Percentiles rank a stretch among this genome's conserved stretches.
Conservation (phyloP, 2,888 invertebrate genomes). For the Onthophagus sagittarius region DNA sequence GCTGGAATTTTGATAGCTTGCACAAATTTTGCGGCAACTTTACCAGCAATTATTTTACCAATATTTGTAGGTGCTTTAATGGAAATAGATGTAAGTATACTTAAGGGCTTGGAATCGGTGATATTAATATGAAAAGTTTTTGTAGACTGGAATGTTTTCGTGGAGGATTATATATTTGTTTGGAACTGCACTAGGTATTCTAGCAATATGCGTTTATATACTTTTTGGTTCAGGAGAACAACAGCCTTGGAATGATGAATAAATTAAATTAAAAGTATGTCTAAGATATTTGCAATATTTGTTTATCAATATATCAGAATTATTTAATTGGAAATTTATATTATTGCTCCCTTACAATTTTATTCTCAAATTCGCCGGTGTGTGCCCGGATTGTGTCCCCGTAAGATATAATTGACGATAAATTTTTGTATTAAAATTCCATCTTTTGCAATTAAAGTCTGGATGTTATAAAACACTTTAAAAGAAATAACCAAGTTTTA, state of each 20-base stretch:
- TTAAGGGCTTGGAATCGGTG: background rate
- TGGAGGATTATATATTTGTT: conserved; percentile 80
- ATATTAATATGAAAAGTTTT: conserved; percentile 24
- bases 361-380: too few species aligned
- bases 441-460: too few species aligned
- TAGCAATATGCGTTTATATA: conserved; percentile 63
- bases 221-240: conserved; percentile 66
- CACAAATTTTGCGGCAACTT: conserved; percentile 74
- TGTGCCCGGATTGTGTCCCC: too few species aligned
- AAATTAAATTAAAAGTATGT: background rate
- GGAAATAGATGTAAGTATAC: conserved; percentile 59
- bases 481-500: too few species aligned
- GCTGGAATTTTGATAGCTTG: conserved; percentile 77
- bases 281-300: background rate
- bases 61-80: conserved; percentile 71
- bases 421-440: too few species aligned
- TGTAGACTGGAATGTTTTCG: conserved; percentile 67
- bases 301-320: background rate
- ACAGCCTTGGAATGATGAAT: conserved; percentile 61
- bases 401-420: too few species aligned
- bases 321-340: too few species aligned
- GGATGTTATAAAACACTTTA: too few species aligned
- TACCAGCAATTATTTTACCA: conserved; percentile 79
- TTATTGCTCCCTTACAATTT: too few species aligned
- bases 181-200: conserved; percentile 63